phyloP scores from a whole-genome alignment of 2,888 invertebrate genomes.

The Stenchaetothrips biformis region DNA sequence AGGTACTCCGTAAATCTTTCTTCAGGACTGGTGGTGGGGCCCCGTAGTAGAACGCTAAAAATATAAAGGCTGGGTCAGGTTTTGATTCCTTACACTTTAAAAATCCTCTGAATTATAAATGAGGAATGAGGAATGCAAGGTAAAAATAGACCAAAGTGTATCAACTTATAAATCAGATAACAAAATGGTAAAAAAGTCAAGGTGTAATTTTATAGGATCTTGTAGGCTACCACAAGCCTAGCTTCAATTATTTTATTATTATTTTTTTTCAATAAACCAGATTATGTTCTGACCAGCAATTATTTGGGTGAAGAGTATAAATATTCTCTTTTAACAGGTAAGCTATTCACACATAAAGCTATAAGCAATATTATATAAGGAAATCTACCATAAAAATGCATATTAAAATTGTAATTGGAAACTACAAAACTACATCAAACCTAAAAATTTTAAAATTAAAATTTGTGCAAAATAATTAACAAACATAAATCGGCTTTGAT shows the following conservation, averaged over 20 bases:
- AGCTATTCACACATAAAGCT: conserved; percentile 12
- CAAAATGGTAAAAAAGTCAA: neutral
- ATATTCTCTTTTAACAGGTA: neutral
- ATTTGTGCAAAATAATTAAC: neutral
- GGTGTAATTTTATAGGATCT: too few species aligned
- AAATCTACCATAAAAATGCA: neutral
- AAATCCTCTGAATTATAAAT: neutral
- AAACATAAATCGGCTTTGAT: neutral
- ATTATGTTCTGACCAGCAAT: neutral
- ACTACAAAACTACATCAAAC: conserved; percentile 8
- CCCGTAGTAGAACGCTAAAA: conserved; percentile 13
- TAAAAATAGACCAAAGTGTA: conserved; percentile 1
- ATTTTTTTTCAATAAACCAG: neutral
- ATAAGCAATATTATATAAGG: conserved; percentile 3
- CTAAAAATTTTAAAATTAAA: neutral
- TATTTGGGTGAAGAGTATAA: neutral
- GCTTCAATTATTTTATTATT: too few species aligned
- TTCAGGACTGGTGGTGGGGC: conserved; percentile 4
- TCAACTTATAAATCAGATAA: neutral
- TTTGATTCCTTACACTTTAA: neutral
- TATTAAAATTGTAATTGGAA: neutral
- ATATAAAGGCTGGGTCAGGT: conserved; percentile 1
- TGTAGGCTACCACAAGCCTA: too few species aligned
- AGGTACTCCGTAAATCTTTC: conserved; percentile 18
- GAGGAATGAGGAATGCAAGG: neutral